Evolutionary conservation across 1,140 invertebrate species (phyloP).

Genomic region (Brachionus sp.): DNA sequence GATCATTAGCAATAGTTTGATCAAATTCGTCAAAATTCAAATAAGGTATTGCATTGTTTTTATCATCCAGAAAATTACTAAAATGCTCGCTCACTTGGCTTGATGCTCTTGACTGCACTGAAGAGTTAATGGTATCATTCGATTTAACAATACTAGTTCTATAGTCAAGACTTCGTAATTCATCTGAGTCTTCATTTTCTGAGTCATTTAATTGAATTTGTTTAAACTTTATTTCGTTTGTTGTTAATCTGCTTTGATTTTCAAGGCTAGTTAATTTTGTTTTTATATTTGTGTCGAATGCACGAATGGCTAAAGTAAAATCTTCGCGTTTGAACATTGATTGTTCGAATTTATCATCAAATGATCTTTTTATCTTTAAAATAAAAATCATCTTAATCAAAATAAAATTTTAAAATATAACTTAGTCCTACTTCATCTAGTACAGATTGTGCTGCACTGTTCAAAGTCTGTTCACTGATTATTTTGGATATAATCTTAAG

Average conservation of each 20-base stretch:
- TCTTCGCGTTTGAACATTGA: not conserved
- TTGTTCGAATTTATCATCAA: not conserved
- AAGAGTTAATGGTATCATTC: not conserved
- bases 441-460: slow-evolving; percentile 22
- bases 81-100: not conserved
- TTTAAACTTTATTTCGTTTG: not conserved
- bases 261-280: not conserved
- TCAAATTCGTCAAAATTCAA: slow-evolving; percentile 1
- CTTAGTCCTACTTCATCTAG: slow-evolving; percentile 8
- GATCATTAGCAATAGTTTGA: not conserved
- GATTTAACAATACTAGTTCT: not conserved
- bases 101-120: not conserved
- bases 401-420: not conserved
- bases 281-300: slow-evolving; percentile 6
- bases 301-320: not conserved
- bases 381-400: not conserved
- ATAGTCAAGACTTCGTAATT: not conserved
- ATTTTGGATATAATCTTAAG: slow-evolving; percentile 3
- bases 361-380: slow-evolving; percentile 6
- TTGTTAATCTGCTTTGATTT: not conserved
- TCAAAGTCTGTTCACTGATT: slow-evolving; percentile 15
- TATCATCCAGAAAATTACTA: not conserved
- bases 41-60: slow-evolving; percentile 17
- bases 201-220: not conserved
- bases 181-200: not conserved